Percentiles rank a stretch among this genome's conserved stretches.
phyloP scores from a whole-genome alignment of 2,113 vertebrate genomes.

The Zeus faber region DNA sequence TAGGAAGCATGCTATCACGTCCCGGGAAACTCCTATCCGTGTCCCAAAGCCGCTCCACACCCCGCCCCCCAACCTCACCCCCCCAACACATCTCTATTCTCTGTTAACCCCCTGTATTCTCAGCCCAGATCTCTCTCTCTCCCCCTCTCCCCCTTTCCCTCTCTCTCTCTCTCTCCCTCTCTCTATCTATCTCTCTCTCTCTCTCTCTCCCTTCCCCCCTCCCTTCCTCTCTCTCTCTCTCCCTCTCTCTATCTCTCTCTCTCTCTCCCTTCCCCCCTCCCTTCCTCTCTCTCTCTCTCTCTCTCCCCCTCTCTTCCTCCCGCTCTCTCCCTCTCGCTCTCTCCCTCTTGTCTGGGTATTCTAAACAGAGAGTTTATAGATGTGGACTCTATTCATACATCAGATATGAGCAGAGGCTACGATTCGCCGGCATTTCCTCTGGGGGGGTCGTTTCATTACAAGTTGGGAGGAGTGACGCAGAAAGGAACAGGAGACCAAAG shows the following conservation, averaged over 20 bases:
- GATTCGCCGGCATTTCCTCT: slow-evolving; percentile 73
- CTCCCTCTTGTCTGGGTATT: no score
- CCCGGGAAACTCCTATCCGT: slow-evolving; percentile 23
- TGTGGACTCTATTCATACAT: no score
- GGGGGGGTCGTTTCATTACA: slow-evolving; percentile 60
- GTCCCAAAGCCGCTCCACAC: background rate
- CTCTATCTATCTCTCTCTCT: background rate
- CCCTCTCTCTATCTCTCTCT: no score
- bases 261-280: no score
- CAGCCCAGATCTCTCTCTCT: background rate
- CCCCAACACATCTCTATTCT: background rate
- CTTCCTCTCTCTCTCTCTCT: no score
- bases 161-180: background rate
- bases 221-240: no score
- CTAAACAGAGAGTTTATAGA: slow-evolving; percentile 51
- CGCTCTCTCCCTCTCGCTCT: no score
- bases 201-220: background rate
- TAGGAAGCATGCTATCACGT: slow-evolving; percentile 41
- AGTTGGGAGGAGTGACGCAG: slow-evolving; percentile 32
- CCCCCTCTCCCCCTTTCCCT: background rate
- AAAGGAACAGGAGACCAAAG: no score
- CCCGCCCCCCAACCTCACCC: background rate
- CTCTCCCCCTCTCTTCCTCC: no score
- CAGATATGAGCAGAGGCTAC: slow-evolving; percentile 65
- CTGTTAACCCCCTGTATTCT: background rate